Percentiles rank a stretch among this genome's conserved stretches.
Evolutionary conservation across 2,797 vertebrate species (phyloP).

Genomic region (Smutsia temminckii): DNA sequence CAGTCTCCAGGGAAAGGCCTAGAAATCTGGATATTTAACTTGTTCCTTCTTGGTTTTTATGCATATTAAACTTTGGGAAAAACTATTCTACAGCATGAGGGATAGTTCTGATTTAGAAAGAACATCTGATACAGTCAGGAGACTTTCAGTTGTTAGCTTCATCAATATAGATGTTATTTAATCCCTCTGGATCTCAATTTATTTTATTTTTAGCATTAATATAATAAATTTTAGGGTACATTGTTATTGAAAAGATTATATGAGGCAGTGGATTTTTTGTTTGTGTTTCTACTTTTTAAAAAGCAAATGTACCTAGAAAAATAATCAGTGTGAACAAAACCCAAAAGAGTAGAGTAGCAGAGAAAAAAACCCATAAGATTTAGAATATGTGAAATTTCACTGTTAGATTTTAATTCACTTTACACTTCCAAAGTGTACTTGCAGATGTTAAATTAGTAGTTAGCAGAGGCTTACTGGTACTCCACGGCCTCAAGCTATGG

Average conservation of each 20-base stretch:
- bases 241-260: not conserved
- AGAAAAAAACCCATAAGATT: not conserved
- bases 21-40: not conserved
- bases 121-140: not conserved
- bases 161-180: not conserved
- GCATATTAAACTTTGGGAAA: not conserved
- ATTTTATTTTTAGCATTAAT: not conserved
- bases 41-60: not conserved
- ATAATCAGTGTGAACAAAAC: not conserved
- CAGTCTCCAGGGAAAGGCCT: not conserved
- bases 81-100: not conserved
- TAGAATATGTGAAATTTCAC: not conserved
- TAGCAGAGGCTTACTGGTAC: not conserved
- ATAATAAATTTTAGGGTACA: not conserved
- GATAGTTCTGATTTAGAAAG: not conserved
- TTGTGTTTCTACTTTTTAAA: not conserved
- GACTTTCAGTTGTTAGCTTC: not conserved
- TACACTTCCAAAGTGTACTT: not conserved
- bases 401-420: not conserved
- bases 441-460: not conserved
- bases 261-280: not conserved
- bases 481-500: not conserved
- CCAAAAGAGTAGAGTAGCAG: not conserved
- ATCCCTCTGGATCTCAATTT: not conserved
- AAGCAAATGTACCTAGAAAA: not conserved